Percentiles rank a stretch among this genome's conserved stretches.
phyloP scores from a whole-genome alignment of 2,888 invertebrate genomes.

The Xanthia togata region DNA sequence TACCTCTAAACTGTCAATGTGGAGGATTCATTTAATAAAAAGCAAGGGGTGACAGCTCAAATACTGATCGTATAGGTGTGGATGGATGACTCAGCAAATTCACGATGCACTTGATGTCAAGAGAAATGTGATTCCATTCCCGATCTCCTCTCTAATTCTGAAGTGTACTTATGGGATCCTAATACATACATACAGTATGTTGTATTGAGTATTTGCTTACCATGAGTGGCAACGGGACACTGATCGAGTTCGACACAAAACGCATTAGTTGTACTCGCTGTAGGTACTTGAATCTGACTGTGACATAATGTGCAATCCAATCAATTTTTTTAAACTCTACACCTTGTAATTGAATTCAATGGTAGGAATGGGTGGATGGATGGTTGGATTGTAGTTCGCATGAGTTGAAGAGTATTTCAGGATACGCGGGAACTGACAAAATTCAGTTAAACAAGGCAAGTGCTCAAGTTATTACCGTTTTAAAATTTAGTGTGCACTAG shows the following conservation, averaged over 20 bases:
- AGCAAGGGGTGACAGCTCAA: background rate
- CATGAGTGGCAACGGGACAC: slow-evolving; percentile 20
- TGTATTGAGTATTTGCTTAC: slow-evolving; percentile 27
- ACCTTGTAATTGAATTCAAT: background rate
- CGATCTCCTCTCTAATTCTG: background rate
- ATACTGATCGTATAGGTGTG: background rate
- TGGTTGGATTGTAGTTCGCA: background rate
- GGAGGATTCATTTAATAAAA: too few relatives aligned
- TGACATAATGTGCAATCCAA: slow-evolving; percentile 12
- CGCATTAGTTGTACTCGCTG: slow-evolving; percentile 26
- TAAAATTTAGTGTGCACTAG: too few relatives aligned
- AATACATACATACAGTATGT: background rate
- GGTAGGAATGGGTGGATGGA: too few relatives aligned
- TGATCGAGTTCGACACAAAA: slow-evolving; percentile 25
- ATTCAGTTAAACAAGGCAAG: too few relatives aligned
- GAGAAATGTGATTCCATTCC: background rate
- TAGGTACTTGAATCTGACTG: slow-evolving; percentile 29
- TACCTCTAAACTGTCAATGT: too few relatives aligned
- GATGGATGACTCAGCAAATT: background rate
- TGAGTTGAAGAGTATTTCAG: background rate
- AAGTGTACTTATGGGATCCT: background rate
- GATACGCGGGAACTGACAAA: background rate
- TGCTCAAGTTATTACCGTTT: too few relatives aligned
- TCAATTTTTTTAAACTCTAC: slow-evolving; percentile 7
- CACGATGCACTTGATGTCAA: background rate